A percentile compares a stretch with the other conserved stretches of the same genome.
Conservation (phyloP, 2,888 invertebrate genomes). For the Opisthograptis luteolata region DNA sequence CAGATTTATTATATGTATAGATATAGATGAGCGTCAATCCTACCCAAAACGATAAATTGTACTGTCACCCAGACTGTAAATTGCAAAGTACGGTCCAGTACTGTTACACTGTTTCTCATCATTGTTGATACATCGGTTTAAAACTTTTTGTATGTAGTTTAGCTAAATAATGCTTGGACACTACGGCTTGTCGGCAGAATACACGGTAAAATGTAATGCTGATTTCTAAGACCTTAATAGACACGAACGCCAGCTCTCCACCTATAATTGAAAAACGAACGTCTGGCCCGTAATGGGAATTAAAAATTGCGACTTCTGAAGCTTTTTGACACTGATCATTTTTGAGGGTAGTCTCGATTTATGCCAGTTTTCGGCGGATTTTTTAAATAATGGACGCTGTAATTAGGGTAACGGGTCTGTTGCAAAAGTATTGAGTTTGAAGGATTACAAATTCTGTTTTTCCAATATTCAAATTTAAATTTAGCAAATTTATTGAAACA, state of each 20-base stretch:
- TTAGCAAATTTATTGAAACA: not conserved
- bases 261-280: constrained; percentile 25
- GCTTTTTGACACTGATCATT: constrained; percentile 61
- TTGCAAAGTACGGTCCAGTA: no score
- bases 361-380: constrained; percentile 27
- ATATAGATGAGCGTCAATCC: no score
- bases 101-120: no score
- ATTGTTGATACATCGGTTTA: no score
- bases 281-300: constrained; percentile 61
- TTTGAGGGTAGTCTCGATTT: constrained; percentile 45
- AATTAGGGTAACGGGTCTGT: constrained; percentile 52
- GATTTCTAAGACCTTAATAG: not conserved
- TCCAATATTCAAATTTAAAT: no score
- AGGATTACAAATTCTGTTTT: constrained; percentile 11
- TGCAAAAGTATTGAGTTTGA: constrained; percentile 31
- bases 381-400: constrained; percentile 58
- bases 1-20: no score
- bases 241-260: not conserved
- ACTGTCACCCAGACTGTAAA: no score
- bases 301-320: constrained; percentile 57
- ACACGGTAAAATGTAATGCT: no score
- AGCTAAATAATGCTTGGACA: no score
- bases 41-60: no score
- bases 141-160: no score
- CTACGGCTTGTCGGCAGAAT: no score